Base-by-base conservation (phyloP, 2,888 invertebrate species). In the Ctenicera cuprea region DNA sequence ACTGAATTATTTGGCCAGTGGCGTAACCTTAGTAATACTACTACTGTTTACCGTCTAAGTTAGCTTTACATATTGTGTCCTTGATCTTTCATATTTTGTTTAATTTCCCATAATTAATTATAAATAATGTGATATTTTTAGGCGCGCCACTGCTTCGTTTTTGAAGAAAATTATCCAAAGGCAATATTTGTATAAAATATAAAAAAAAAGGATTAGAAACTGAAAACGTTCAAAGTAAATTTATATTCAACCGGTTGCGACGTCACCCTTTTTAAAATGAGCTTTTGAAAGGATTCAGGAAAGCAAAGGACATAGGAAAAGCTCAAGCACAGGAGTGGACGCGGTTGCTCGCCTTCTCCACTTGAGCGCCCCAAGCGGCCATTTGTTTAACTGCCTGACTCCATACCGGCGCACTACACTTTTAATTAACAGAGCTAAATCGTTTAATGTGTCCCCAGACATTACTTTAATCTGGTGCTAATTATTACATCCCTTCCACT, bases 391-490 rank as follows among this genome's bases (percentile, higher is more conserved):
- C 82, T 77, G 77, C 79, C 76, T 74, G 76, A 77, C 76, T 78
- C 77, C 76, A 77, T 76, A 73, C 78, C 75, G 71, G 75, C 75
- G 82, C 85, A 83, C 86, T 86, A 87, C 87, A 87, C 87, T 87
- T 87, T 87, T 87, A 87, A 87, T 87, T 87, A 87, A 87, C 87
- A 87, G 87, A 86, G 86, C 87, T 87, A 87, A 87, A 87, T 87
- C 87, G 87, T 86, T 87, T 87, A 89, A 89, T 89, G 89, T 88
- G 88, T 89, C 89, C 89, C 89, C 88, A 88, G 89, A 89, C 89
- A 89, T 89, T 89, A 89, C 89, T 90, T 90, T 90, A 90, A 90
- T 90, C 90, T 90, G 89, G 89, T 88, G 89, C 90, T 90, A 90
- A 90, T 90, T 90, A 89, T 89, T 89, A 89, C 89, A 85, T 84